Evolutionary conservation across 2,797 vertebrate species (phyloP).

Genomic region (Sarcoramphus papa): DNA sequence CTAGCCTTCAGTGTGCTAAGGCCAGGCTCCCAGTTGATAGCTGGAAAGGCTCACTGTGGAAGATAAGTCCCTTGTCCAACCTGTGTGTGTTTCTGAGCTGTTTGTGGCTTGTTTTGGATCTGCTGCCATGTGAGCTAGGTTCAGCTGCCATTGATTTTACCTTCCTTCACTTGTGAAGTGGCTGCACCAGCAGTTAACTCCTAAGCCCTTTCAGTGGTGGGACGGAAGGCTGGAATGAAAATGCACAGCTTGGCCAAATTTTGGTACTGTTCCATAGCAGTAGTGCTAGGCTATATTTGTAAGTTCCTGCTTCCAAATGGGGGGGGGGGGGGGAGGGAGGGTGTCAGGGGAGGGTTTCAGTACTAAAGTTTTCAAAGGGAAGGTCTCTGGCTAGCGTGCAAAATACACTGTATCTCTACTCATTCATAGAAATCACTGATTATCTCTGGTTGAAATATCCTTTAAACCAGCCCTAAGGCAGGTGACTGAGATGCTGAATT

Average conservation of each 20-base stretch:
- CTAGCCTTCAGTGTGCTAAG: not conserved
- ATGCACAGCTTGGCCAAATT: not conserved
- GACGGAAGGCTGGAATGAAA: not conserved
- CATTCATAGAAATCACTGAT: not conserved
- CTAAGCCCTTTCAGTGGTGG: not conserved
- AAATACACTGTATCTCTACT: not conserved
- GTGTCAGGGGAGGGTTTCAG: not conserved
- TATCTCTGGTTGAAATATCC: not conserved
- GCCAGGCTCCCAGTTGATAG: rapidly evolving
- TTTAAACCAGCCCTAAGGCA: not conserved
- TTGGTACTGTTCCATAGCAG: not conserved
- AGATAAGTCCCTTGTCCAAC: not conserved
- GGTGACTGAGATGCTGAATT: not conserved
- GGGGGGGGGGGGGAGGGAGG: no score
- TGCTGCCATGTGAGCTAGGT: not conserved
- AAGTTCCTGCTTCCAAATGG: not conserved
- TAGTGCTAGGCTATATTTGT: not conserved
- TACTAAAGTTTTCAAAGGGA: not conserved
- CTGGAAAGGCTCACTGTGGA: not conserved
- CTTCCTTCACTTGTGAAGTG: not conserved
- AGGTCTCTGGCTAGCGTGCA: not conserved
- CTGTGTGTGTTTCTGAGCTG: not conserved
- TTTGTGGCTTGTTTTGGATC: not conserved
- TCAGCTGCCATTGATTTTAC: not conserved
- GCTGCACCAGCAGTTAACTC: not conserved